phyloP scores from a whole-genome alignment of 2,113 vertebrate species.

The Machaerirhynchus nigripectus region DNA sequence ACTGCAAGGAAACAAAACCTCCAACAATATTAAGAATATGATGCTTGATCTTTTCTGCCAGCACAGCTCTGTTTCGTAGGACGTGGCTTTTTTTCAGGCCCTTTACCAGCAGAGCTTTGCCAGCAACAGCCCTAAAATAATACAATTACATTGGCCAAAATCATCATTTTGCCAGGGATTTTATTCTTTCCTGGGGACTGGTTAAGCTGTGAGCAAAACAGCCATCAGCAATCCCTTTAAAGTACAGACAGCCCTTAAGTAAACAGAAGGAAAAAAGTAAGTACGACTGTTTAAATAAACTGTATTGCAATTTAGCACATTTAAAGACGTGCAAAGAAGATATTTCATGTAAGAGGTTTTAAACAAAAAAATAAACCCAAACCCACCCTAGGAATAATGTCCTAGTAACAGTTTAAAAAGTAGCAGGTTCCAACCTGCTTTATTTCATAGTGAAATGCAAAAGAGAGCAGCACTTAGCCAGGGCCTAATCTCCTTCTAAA shows the following conservation, averaged over 20 bases:
- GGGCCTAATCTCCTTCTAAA: not conserved
- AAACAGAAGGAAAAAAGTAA: not conserved
- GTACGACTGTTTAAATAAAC: not conserved
- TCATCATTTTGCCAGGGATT: not conserved
- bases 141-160: constrained; percentile 26
- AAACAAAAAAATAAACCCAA: not conserved
- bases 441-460: not conserved
- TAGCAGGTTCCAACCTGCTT: not conserved
- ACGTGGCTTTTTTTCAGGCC: not conserved
- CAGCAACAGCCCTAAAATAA: constrained; percentile 8
- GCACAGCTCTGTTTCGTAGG: not conserved
- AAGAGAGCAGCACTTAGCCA: not conserved
- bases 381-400: not conserved
- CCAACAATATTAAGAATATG: not conserved
- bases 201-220: constrained; percentile 7
- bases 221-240: not conserved
- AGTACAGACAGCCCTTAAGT: not conserved
- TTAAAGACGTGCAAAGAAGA: not conserved
- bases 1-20: constrained; percentile 5
- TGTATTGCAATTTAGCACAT: not conserved
- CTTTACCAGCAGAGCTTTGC: not conserved
- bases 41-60: constrained; percentile 2
- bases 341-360: not conserved
- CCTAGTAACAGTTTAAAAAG: not conserved
- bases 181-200: not conserved